A percentile compares a stretch with the other conserved stretches of the same genome.
Evolutionary conservation across 64 coral and sea anemone species (phyloP).

Genomic region (Porites lutea): DNA sequence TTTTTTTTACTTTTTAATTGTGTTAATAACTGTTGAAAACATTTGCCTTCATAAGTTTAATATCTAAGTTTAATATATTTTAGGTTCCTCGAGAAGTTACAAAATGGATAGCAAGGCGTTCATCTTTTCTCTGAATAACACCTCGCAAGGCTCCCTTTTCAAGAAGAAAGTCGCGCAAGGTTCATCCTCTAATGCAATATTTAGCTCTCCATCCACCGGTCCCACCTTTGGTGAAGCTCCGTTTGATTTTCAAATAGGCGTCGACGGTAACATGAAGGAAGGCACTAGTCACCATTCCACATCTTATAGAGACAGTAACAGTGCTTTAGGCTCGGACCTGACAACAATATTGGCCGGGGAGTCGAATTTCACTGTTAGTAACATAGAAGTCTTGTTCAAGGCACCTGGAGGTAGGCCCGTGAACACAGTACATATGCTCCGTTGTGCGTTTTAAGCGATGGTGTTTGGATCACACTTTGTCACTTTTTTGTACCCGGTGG

Average conservation of each 20-base stretch:
- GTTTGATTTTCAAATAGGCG: slow-evolving; percentile 57
- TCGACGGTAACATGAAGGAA: slow-evolving; percentile 17
- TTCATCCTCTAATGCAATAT: background rate
- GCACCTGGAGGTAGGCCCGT: background rate
- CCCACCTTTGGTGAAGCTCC: slow-evolving; percentile 41
- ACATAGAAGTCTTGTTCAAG: slow-evolving; percentile 47
- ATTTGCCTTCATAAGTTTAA: too few species aligned
- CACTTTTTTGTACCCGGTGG: too few species aligned
- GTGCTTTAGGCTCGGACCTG: background rate
- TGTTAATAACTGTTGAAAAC: too few species aligned
- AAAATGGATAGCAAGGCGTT: slow-evolving; percentile 43
- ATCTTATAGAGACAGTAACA: background rate
- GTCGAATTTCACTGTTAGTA: background rate
- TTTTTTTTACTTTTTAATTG: too few species aligned
- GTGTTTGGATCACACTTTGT: too few species aligned
- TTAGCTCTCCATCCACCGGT: slow-evolving; percentile 15
- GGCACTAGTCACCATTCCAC: background rate
- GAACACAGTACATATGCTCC: too few species aligned
- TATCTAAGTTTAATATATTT: too few species aligned
- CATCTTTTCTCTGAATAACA: slow-evolving; percentile 23
- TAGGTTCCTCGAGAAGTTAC: slow-evolving; percentile 41
- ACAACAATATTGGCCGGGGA: slow-evolving; percentile 1
- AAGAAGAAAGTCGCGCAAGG: background rate
- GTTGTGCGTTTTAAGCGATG: background rate
- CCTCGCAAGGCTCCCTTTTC: background rate